Base-by-base conservation (phyloP, 2,888 invertebrate species). In the Eutolmus rufibarbis region DNA sequence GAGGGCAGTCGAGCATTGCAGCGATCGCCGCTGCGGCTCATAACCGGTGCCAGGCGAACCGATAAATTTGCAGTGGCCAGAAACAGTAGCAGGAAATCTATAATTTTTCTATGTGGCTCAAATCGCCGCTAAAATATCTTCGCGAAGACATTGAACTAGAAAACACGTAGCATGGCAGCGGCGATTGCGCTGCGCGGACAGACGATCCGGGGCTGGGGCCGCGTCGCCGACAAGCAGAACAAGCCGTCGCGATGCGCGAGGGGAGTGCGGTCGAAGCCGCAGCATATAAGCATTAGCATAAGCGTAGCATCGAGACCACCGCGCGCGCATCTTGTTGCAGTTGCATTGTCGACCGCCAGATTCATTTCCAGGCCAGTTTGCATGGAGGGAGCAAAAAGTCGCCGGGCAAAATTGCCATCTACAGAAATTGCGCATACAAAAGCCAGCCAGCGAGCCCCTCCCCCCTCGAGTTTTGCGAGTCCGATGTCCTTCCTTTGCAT, bases 401-500 rank as follows among this genome's bases (percentile, higher is more conserved):
- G 34, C 23, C 19, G 37, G 34, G 28, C 84, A 28, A 84, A 84
- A 84, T 84, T 84, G 66, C 84, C 84, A 84, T 84, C 84, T 84
- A 84, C 84, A 84, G 84, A 66, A 74, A 74, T 74, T 40, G 66
- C 23, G 74, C 84, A 84, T 84, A 74, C 84, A 66, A 74, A 74
- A 66, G 82, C 14, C 40, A 40, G 34, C 34, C 31, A 31, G 31
- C 5, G 37, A 40, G 40, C 9, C 7, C 0, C 0, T 5, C 40
- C 40, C 84, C 23, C 31, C 12, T 34, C 56, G n/a, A 57, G 37
- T 57, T 57, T 43, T 66, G 66, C 43, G 66, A 66, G 51, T 51
- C 51, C 19, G 51, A 51, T 84, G 74, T 84, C 84, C 84, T 84
- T 84, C 84, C 84, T 84, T 84, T 84, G 84, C 84, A 84, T 84